Percentiles rank a stretch among this genome's conserved stretches.
These are phyloP conservation scores for Pristionchus mayeri DNA, from an alignment of 2,888 invertebrate genomes.

Conservation along the genomic window DNA sequence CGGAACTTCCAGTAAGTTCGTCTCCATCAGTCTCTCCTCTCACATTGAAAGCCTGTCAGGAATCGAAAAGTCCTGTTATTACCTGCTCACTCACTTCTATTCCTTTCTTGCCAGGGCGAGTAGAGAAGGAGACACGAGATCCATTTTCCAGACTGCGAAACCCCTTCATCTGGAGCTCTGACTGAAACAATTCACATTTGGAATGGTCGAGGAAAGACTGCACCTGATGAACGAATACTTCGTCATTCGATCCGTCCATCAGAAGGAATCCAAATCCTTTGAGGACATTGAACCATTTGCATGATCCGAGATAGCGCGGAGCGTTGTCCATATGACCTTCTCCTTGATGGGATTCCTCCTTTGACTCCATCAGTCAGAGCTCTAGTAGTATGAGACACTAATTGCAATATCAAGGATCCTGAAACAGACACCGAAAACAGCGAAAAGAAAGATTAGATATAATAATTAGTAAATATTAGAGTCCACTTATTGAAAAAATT, in stretches of 20 bases:
- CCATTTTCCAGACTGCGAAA: slow-evolving; percentile 90
- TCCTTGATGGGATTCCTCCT: slow-evolving; percentile 43
- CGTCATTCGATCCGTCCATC: slow-evolving; percentile 90
- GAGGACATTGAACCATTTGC: slow-evolving; percentile 88
- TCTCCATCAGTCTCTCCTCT: slow-evolving; percentile 86
- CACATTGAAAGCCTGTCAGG: slow-evolving; percentile 88
- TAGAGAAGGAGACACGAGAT: slow-evolving; percentile 91
- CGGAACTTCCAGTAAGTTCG: slow-evolving; percentile 88
- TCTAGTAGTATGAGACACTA: not conserved
- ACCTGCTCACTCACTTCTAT: slow-evolving; percentile 77
- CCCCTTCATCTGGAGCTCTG: slow-evolving; percentile 91
- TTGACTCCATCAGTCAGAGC: slow-evolving; percentile 46
- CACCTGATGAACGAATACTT: slow-evolving; percentile 91
- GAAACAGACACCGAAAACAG: no score
- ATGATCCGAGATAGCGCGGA: slow-evolving; percentile 23
- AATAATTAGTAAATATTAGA: no score
- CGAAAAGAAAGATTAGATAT: no score
- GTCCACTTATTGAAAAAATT: no score
- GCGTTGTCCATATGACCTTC: not conserved
- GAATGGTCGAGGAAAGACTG: not conserved
- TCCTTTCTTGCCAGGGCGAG: slow-evolving; percentile 39
- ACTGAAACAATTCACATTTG: slow-evolving; percentile 79
- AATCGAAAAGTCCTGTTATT: slow-evolving; percentile 81
- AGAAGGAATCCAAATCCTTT: slow-evolving; percentile 96
- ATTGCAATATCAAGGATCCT: no score